Conservation (phyloP, 1,140 invertebrate genomes). For the Apocrypta bakeri region DNA sequence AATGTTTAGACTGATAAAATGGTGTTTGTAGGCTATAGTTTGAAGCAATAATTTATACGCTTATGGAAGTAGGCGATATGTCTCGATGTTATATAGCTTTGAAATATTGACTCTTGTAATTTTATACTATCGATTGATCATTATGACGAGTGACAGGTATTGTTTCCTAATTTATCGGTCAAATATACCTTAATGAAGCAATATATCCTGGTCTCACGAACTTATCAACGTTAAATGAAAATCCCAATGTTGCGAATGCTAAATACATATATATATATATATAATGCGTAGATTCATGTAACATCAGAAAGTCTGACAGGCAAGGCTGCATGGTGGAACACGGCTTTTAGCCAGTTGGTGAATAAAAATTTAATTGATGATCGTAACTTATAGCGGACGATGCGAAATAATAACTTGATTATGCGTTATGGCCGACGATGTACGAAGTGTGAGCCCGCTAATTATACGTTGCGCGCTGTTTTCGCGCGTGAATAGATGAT, state of each 20-base stretch:
- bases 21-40: neutral
- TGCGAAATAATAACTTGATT: conserved; percentile 30
- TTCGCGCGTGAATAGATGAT: conserved; percentile 38
- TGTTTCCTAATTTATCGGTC: neutral
- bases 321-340: neutral
- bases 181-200: neutral
- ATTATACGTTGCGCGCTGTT: conserved; percentile 30
- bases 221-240: neutral
- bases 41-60: neutral
- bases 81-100: neutral
- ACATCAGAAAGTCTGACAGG: neutral
- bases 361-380: conserved; percentile 23
- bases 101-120: neutral
- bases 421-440: neutral
- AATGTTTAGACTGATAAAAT: neutral
- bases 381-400: conserved; percentile 15
- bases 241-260: neutral
- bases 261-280: no score
- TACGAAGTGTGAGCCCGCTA: conserved; percentile 10
- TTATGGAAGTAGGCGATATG: neutral
- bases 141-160: neutral
- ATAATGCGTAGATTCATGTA: neutral
- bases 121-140: no score
- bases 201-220: neutral
- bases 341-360: neutral